These are phyloP conservation scores for Cantharis rufa DNA, from an alignment of 2,888 invertebrate species.

Conservation along the genomic window DNA sequence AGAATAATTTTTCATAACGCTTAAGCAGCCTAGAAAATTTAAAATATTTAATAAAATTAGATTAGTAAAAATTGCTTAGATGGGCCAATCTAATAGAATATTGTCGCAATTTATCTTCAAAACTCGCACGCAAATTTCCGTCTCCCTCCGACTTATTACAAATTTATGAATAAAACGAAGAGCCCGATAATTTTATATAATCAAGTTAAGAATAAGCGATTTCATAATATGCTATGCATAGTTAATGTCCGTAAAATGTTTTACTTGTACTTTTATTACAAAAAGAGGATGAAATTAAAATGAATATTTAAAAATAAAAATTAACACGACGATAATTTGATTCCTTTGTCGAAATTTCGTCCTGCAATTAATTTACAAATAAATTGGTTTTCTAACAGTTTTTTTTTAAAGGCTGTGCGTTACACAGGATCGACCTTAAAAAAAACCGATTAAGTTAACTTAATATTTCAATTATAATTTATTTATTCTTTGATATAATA, in stretches of 20 bases:
- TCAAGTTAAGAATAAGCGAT: slow-evolving; percentile 38
- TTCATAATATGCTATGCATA: slow-evolving; percentile 50
- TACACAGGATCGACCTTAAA: background rate
- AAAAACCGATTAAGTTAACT: background rate
- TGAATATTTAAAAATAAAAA: slow-evolving; percentile 21
- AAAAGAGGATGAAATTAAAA: slow-evolving; percentile 20
- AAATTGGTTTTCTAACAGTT: background rate
- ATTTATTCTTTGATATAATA: background rate
- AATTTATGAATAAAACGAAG: slow-evolving; percentile 8
- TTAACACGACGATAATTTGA: background rate
- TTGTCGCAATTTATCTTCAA: slow-evolving; percentile 41
- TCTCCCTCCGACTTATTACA: slow-evolving; percentile 21
- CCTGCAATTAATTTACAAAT: background rate
- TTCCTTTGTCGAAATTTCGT: background rate
- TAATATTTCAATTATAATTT: background rate
- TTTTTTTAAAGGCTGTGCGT: background rate
- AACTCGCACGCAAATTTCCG: slow-evolving; percentile 25
- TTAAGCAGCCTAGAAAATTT: slow-evolving; percentile 31
- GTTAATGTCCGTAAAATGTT: slow-evolving; percentile 50
- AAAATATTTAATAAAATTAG: slow-evolving; percentile 41
- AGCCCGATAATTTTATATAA: slow-evolving; percentile 27
- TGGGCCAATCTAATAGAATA: slow-evolving; percentile 37
- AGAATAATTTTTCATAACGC: slow-evolving; percentile 4
- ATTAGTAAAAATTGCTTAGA: slow-evolving; percentile 42
- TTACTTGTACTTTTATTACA: slow-evolving; percentile 49